Percentiles rank a stretch among this genome's conserved stretches.
Evolutionary conservation across 2,113 vertebrate genomes (phyloP).

Genomic region (Phrynosoma platyrhinos): DNA sequence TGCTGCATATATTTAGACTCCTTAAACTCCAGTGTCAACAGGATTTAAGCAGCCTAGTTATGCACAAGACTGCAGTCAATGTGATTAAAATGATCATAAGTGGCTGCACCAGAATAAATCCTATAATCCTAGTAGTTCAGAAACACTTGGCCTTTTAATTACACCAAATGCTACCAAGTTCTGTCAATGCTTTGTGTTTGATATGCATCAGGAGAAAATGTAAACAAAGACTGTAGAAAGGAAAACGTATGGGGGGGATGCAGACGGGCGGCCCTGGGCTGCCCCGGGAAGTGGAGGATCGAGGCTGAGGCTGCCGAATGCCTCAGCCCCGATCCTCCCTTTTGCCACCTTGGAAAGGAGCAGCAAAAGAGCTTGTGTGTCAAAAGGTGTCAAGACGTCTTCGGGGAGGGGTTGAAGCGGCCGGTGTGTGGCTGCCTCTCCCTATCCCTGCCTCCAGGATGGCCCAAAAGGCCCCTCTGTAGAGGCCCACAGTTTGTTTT

Average conservation of each 20-base stretch:
- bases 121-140: constrained; percentile 23
- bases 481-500: no score
- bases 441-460: no score
- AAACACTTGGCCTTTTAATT: constrained; percentile 14
- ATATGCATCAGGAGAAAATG: neutral
- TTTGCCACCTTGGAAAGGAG: no score
- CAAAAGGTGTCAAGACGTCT: no score
- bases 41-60: constrained; percentile 1
- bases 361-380: no score
- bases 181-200: neutral
- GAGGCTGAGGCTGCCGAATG: no score
- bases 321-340: no score
- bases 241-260: neutral
- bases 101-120: constrained; percentile 4
- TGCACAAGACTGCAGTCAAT: neutral
- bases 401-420: no score
- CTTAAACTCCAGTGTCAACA: constrained; percentile 4
- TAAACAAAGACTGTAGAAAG: neutral
- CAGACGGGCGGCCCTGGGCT: no score
- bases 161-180: neutral
- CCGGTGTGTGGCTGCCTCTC: no score
- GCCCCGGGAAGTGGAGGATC: no score
- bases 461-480: no score
- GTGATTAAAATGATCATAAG: constrained; percentile 18
- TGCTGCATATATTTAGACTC: neutral